Evolutionary conservation across 1,140 invertebrate genomes (phyloP), one percentile per base, ranked within the genome.

Genomic region (Leptoteleia sp.): DNA sequence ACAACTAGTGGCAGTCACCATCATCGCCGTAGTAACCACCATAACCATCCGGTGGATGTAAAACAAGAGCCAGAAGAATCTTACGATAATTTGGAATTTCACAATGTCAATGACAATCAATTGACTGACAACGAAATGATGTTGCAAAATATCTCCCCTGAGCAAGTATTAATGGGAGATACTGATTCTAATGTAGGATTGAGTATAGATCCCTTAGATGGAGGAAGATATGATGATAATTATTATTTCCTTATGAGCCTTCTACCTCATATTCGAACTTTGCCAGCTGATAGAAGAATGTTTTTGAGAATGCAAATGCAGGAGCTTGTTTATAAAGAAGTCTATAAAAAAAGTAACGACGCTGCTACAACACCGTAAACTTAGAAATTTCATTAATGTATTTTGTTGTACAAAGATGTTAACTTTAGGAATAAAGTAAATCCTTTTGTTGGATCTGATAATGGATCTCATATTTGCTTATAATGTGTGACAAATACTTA

Each of bases 211-310:
- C 85, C 82, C 0, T 29, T 86, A 3, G 85, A 87, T 3, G 81
- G 82, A 15, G 81, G 82, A 25, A 82, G 83, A 37, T 85, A 80
- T 19, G 87, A 89, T 22, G 88, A 89, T 35, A 89, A 88, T 78
- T 89, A 89, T 67, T 87, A 87, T 57, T 89, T 89, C 59, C 77
- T 89, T 5, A 86, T 89, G 82, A 89, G 88, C 42, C 81, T 89
- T 29, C 42, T 89, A 47, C 88, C 88, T 40, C 87, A 89, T 38
- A 86, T 89, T 40, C 84, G 81, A 54, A 85, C 81, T 9, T 31
- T 89, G 38, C 83, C 87, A 0, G 82, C 85, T 2, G 88, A 89
- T 29, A 72, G 85, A 19, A 75, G 84, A 61, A 88, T 89, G 85
- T 76, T 86, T 22, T 80, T 89, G 0, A 76, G 88, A 73, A 89